A percentile compares a stretch with the other conserved stretches of the same genome.
These are phyloP conservation scores for Schlechtendalia chinensis DNA, from an alignment of 1,140 invertebrate species.

Conservation along the genomic window DNA sequence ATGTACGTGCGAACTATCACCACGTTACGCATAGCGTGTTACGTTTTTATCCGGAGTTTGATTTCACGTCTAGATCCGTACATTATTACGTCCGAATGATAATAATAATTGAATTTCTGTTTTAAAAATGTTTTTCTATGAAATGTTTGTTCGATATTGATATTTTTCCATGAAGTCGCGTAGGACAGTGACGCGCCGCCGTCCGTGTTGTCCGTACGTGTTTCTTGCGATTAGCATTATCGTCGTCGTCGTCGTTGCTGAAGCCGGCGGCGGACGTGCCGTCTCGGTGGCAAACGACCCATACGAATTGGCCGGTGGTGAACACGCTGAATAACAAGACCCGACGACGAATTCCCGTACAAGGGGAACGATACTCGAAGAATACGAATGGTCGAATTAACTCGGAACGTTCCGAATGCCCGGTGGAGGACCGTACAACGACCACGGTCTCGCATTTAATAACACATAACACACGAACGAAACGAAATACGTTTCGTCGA, in stretches of 20 bases:
- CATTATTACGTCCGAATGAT: too few relatives aligned
- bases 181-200: background rate
- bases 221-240: background rate
- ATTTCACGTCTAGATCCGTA: too few relatives aligned
- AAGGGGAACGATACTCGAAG: background rate
- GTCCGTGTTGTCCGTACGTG: background rate
- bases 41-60: too few relatives aligned
- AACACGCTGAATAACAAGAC: constrained; percentile 1
- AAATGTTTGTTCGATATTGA: too few relatives aligned
- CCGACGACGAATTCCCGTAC: background rate
- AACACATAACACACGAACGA: background rate
- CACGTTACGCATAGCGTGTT: too few relatives aligned
- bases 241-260: background rate
- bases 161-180: too few relatives aligned
- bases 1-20: too few relatives aligned
- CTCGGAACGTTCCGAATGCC: background rate
- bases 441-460: background rate
- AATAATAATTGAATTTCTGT: too few relatives aligned
- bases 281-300: background rate
- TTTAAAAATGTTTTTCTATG: too few relatives aligned
- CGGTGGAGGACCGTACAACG: background rate
- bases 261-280: background rate
- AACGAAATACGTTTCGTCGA: constrained; percentile 6
- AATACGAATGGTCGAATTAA: constrained; percentile 37
- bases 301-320: constrained; percentile 2